Conservation (phyloP, 2,888 invertebrate genomes). For the Callyntrura guangdongensis region DNA sequence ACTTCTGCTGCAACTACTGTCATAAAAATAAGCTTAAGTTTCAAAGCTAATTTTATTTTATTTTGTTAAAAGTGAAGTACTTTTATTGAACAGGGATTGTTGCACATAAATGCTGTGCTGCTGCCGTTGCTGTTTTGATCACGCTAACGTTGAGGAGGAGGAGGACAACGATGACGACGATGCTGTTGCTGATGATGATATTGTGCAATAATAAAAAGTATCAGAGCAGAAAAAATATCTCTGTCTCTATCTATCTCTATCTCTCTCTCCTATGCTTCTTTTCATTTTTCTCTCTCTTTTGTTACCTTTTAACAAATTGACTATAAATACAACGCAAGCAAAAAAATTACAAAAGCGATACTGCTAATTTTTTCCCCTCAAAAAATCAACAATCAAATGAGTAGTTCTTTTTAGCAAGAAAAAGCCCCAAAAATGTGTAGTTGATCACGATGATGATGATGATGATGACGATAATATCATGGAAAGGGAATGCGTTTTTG, state of each 20-base stretch:
- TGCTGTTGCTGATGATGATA: slow-evolving; percentile 41
- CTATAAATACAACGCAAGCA: slow-evolving; percentile 35
- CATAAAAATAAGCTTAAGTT: slow-evolving; percentile 40
- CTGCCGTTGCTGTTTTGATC: not conserved
- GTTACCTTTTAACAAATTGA: slow-evolving; percentile 47
- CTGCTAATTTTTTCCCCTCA: slow-evolving; percentile 12
- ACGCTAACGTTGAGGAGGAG: too few species aligned
- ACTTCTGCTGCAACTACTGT: too few species aligned
- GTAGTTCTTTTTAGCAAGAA: not conserved
- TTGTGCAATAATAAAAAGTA: slow-evolving; percentile 73
- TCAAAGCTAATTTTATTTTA: slow-evolving; percentile 12
- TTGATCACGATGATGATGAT: not conserved
- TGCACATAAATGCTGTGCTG: not conserved
- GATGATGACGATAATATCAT: not conserved
- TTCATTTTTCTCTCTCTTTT: not conserved
- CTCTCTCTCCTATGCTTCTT: not conserved
- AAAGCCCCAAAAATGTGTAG: slow-evolving; percentile 12
- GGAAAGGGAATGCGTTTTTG: slow-evolving; percentile 41
- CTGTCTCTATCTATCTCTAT: not conserved
- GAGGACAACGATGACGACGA: too few species aligned
- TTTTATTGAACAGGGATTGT: slow-evolving; percentile 23
- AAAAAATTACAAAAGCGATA: too few species aligned
- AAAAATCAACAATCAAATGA: slow-evolving; percentile 60
- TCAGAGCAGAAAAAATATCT: slow-evolving; percentile 72
- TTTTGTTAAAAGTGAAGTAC: slow-evolving; percentile 1